Conservation (phyloP, 2,888 invertebrate genomes). For the Euplagia quadripunctaria region DNA sequence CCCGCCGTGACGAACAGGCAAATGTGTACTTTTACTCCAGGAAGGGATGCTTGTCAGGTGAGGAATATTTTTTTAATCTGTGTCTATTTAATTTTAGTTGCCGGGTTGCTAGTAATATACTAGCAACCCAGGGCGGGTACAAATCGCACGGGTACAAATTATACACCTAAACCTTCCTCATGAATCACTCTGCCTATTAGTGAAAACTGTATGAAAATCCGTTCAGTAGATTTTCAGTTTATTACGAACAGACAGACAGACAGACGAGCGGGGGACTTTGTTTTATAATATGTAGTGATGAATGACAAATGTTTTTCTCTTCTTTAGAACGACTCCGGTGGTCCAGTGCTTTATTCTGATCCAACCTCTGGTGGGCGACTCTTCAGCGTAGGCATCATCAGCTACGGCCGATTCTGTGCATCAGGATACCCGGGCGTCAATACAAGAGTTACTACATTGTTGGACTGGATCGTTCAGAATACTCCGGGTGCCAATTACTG, state of each 20-base stretch:
- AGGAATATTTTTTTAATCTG: background rate
- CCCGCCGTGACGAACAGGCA: slow-evolving; percentile 63
- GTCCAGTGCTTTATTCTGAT: slow-evolving; percentile 17
- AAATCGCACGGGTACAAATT: no score
- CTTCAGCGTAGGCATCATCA: slow-evolving; percentile 81
- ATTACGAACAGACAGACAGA: no score
- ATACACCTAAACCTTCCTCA: no score
- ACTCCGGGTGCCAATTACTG: slow-evolving; percentile 59
- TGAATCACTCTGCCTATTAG: no score
- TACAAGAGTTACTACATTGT: slow-evolving; percentile 83
- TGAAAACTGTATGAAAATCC: no score
- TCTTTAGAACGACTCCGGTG: slow-evolving; percentile 54
- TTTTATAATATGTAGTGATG: no score
- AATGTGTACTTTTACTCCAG: slow-evolving; percentile 82
- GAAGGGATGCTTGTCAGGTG: slow-evolving; percentile 89
- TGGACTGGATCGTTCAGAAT: slow-evolving; percentile 85
- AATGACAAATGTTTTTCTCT: background rate
- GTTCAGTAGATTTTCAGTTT: no score
- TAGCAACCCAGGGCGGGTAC: no score
- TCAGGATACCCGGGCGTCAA: slow-evolving; percentile 82
- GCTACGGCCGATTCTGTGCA: slow-evolving; percentile 86
- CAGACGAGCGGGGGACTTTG: no score
- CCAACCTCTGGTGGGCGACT: background rate
- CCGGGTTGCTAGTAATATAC: no score
- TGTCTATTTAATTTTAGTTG: no score